Evolutionary conservation across 2,797 vertebrate species (phyloP).

Genomic region (Enteromius trimaculatus): DNA sequence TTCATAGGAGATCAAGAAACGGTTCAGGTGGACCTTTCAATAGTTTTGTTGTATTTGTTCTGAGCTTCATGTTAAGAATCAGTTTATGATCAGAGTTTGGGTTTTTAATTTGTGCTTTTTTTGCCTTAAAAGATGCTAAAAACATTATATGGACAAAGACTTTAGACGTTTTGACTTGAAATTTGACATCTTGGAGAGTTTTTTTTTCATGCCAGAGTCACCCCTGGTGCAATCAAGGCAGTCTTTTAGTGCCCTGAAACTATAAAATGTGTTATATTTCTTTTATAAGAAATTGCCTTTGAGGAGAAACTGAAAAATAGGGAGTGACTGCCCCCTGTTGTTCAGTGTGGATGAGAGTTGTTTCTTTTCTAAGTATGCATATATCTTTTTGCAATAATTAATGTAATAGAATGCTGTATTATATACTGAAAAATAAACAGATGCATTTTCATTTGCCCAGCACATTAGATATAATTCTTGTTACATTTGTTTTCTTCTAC

Average conservation of each 20-base stretch:
- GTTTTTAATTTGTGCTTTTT: not conserved
- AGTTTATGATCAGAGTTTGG: not conserved
- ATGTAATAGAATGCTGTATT: not conserved
- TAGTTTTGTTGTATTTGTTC: not conserved
- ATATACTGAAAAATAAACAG: not conserved
- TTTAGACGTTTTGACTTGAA: not conserved
- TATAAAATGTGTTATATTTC: not conserved
- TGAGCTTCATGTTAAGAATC: not conserved
- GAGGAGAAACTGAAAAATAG: not conserved
- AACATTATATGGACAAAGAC: not conserved
- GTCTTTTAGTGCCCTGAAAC: not conserved
- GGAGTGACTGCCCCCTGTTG: constrained; percentile 20
- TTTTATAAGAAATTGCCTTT: not conserved
- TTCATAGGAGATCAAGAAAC: not conserved
- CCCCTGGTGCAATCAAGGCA: not conserved
- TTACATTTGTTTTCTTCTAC: not conserved
- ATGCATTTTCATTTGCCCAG: not conserved
- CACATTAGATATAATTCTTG: not conserved
- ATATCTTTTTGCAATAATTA: not conserved
- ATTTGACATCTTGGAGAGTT: not conserved
- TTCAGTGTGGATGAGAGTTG: not conserved
- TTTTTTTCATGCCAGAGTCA: not conserved
- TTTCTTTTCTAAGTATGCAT: not conserved
- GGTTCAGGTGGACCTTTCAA: not conserved
- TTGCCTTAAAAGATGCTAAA: not conserved